Conservation (phyloP, 2,113 vertebrate species). For the Pachycephala philippinensis region DNA sequence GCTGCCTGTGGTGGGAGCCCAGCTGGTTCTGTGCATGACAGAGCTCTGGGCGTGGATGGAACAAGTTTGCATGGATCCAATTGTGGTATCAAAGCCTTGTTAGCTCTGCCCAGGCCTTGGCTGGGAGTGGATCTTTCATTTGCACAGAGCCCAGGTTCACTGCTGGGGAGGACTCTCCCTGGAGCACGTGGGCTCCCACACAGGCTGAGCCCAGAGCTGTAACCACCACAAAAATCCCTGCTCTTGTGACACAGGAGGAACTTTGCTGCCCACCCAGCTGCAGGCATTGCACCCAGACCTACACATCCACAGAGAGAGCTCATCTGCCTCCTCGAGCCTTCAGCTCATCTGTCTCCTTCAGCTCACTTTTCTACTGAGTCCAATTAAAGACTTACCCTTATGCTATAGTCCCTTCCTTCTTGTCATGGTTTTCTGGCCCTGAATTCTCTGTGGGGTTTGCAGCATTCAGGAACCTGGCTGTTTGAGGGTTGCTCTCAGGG, state of each 20-base stretch:
- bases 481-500: not conserved
- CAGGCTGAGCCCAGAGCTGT: not conserved
- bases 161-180: not conserved
- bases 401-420: not conserved
- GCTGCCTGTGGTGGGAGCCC: not conserved
- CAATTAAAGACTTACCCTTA: not conserved
- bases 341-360: not conserved
- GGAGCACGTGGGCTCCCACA: not conserved
- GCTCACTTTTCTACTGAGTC: not conserved
- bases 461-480: not conserved
- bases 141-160: not conserved
- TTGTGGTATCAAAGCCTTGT: not conserved
- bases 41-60: not conserved
- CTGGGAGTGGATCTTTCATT: not conserved
- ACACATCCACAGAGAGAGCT: not conserved
- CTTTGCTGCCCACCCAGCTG: not conserved
- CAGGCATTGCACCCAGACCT: not conserved
- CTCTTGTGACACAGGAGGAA: not conserved
- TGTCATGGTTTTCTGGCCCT: not conserved
- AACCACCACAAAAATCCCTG: not conserved
- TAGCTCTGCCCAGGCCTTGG: not conserved
- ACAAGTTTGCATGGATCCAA: not conserved
- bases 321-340: not conserved
- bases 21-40: not conserved
- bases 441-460: not conserved